A percentile compares a stretch with the other conserved stretches of the same genome.
Evolutionary conservation across 2,888 invertebrate species (phyloP).

Genomic region (Galeopsomyia nigrocyanea): DNA sequence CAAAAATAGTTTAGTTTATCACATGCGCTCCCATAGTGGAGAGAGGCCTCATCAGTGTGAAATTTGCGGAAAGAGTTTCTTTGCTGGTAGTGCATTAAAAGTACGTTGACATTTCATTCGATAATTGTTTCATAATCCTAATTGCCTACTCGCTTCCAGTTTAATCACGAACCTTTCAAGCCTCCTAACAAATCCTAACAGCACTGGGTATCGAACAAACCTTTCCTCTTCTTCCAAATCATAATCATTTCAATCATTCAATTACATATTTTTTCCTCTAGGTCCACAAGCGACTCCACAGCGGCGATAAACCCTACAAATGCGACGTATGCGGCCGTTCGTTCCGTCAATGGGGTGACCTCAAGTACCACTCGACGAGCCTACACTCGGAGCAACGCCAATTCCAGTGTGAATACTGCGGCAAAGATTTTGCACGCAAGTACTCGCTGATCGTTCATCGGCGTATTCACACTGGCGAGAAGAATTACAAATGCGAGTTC

Average conservation of each 20-base stretch:
- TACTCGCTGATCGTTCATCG: slow-evolving; percentile 89
- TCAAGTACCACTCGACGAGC: slow-evolving; percentile 88
- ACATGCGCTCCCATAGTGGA: slow-evolving; percentile 84
- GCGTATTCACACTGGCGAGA: slow-evolving; percentile 88
- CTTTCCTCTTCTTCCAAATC: too few relatives aligned
- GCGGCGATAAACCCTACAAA: slow-evolving; percentile 87
- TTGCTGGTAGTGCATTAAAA: slow-evolving; percentile 85
- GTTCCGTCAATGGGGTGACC: slow-evolving; percentile 90
- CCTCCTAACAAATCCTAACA: too few relatives aligned
- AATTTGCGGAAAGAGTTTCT: slow-evolving; percentile 86
- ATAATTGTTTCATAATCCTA: not conserved
- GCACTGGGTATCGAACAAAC: too few relatives aligned
- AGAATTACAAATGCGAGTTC: slow-evolving; percentile 88
- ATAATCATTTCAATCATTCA: too few relatives aligned
- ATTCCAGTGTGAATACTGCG: slow-evolving; percentile 91
- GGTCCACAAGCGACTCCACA: slow-evolving; percentile 85
- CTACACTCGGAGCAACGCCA: slow-evolving; percentile 85
- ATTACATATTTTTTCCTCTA: slow-evolving; percentile 55
- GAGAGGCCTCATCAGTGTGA: slow-evolving; percentile 83
- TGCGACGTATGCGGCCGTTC: slow-evolving; percentile 84
- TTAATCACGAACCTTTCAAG: too few relatives aligned
- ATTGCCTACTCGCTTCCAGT: too few relatives aligned
- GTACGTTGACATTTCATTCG: slow-evolving; percentile 66
- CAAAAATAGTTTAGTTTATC: slow-evolving; percentile 87
- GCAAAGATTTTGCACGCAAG: slow-evolving; percentile 88